Base-by-base conservation (phyloP, 1,140 invertebrate genomes). In the Helicorthomorpha holstii region DNA sequence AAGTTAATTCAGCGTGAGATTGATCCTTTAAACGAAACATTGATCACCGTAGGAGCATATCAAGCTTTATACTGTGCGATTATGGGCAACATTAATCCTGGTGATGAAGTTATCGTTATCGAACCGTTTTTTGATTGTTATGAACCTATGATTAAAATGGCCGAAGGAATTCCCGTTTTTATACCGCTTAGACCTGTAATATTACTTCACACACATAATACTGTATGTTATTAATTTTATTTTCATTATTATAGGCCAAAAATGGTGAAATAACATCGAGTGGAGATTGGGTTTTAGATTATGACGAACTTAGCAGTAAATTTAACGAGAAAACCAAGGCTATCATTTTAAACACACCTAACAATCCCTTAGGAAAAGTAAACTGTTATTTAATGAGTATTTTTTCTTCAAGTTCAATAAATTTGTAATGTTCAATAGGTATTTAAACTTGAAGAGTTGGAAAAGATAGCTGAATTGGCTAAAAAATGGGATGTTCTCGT, bases 101-200 rank as follows among this genome's bases (percentile, higher is more conserved):
- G 73, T 23, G 77, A 80, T 70, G 90, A 98, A 67, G 70, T 92
- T 55, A 93, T 96, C 54, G 89, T 99, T 27, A 92, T 98, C 55
- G 95, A 98, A 66, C 95, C 95, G 4, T 98, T 85, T 67, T 98
- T 94, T 66, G 95, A 98, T 65, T 96, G 92, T 63, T 99, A 98
- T 64, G 85, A 85, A 55, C 90, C 91, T 1, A 94, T 98, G 84
- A 82, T 97, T 1, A 75, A 72, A 59, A 77, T 80, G 58, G 87
- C 87, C 27, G 90, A 89, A 1, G 95, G 90, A 12, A 73, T 78
- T 23, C 81, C 90, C 0, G 80, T 80, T 49, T 97, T 85, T 65
- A 85, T 98, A 54, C 79, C 92, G 7, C 70, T 99, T 1, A 77
- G 82, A 69, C 80, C 84, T 45, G 83, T 86, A 72, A 76, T 69